A percentile compares a stretch with the other conserved stretches of the same genome.
Evolutionary conservation across 2,113 vertebrate species (phyloP).

Genomic region (Osmerus eperlanus): DNA sequence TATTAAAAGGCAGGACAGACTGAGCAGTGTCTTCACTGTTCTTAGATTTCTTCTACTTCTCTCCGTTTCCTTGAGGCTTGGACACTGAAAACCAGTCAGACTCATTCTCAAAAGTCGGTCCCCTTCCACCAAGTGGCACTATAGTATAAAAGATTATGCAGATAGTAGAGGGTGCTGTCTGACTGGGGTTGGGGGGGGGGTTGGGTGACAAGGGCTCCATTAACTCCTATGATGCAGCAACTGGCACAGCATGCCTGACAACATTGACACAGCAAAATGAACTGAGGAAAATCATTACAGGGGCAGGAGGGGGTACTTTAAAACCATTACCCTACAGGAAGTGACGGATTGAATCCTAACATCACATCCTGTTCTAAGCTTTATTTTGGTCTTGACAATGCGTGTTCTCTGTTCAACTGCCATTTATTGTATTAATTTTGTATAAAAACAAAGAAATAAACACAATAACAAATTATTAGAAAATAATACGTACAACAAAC

Average conservation of each 20-base stretch:
- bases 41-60: slow-evolving; percentile 37
- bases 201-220: slow-evolving; percentile 37
- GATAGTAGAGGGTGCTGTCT: slow-evolving; percentile 48
- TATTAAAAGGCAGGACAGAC: slow-evolving; percentile 60
- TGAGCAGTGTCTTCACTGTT: slow-evolving; percentile 52
- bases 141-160: slow-evolving; percentile 69
- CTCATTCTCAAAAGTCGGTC: slow-evolving; percentile 69
- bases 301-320: slow-evolving; percentile 21
- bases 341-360: slow-evolving; percentile 70
- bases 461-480: slow-evolving; percentile 28
- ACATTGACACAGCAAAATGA: slow-evolving; percentile 40
- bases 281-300: slow-evolving; percentile 35
- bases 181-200: slow-evolving; percentile 23
- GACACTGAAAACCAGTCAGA: slow-evolving; percentile 72
- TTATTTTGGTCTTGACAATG: slow-evolving; percentile 66
- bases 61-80: slow-evolving; percentile 18
- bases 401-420: slow-evolving; percentile 45
- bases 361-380: slow-evolving; percentile 50
- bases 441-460: slow-evolving; percentile 39
- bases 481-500: slow-evolving; percentile 46
- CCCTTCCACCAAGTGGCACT: slow-evolving; percentile 77
- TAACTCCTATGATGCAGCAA: slow-evolving; percentile 38
- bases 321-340: slow-evolving; percentile 38
- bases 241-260: slow-evolving; percentile 53
- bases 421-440: slow-evolving; percentile 31